These are phyloP conservation scores for Perithous albicinctus DNA, from an alignment of 2,888 invertebrate species.

Conservation along the genomic window DNA sequence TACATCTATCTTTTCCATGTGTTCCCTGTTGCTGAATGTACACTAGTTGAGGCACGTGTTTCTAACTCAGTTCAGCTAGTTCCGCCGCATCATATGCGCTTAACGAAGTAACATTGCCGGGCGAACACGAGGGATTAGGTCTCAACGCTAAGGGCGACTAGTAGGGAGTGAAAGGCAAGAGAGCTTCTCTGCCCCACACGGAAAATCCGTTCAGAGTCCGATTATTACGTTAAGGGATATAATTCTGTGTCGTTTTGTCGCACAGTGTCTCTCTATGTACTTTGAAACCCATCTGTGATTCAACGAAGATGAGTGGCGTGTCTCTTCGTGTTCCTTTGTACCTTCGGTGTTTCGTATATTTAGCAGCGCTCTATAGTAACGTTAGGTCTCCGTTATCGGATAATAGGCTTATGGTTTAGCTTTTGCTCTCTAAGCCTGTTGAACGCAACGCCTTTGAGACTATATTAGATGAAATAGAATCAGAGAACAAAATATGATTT, in stretches of 20 bases:
- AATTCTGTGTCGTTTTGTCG: conserved; percentile 65
- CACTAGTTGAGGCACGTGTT: conserved; percentile 24
- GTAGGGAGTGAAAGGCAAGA: conserved; percentile 46
- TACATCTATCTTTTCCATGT: not conserved
- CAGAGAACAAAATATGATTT: not conserved
- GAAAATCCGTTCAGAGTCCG: conserved; percentile 65
- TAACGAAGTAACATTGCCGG: conserved; percentile 66
- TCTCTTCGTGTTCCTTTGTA: conserved; percentile 16
- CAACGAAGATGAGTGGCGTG: conserved; percentile 4
- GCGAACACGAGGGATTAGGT: conserved; percentile 70
- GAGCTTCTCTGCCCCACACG: conserved; percentile 48
- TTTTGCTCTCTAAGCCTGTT: conserved; percentile 38
- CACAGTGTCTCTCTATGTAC: conserved; percentile 13
- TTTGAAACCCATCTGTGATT: conserved; percentile 18
- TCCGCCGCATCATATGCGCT: conserved; percentile 60
- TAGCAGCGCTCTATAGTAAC: not conserved
- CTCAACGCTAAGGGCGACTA: conserved; percentile 67
- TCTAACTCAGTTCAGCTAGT: not conserved
- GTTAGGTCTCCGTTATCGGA: not conserved
- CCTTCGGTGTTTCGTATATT: not conserved
- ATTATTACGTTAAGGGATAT: conserved; percentile 51
- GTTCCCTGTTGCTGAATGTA: not conserved
- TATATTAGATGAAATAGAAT: not conserved
- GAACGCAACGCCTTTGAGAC: conserved; percentile 48
- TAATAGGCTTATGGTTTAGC: conserved; percentile 54